A percentile compares a stretch with the other conserved stretches of the same genome.
These are phyloP conservation scores for Thryonomys swinderianus DNA, from an alignment of 2,113 vertebrate genomes.

Conservation along the genomic window DNA sequence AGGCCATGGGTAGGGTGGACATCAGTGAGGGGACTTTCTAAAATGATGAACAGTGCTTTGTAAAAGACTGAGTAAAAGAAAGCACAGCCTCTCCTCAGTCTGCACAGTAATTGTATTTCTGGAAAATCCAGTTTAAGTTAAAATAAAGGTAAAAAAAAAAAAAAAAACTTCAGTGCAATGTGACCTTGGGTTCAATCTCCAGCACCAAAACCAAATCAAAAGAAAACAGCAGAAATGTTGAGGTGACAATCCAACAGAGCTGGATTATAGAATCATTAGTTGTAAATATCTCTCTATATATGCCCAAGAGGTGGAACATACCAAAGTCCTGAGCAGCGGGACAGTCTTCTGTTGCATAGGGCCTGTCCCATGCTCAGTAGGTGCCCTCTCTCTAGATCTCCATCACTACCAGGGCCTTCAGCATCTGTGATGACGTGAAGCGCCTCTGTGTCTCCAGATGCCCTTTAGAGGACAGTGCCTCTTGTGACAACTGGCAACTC, in stretches of 20 bases:
- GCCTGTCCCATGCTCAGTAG: background rate
- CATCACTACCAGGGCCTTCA: background rate
- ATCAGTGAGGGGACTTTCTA: background rate
- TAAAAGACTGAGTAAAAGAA: background rate
- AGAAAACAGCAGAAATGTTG: background rate
- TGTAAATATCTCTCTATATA: background rate
- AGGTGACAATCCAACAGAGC: slow-evolving; percentile 19
- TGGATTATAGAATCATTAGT: background rate
- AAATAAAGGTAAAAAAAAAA: slow-evolving; percentile 30
- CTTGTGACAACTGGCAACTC: background rate
- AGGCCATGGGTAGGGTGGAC: rapidly evolving
- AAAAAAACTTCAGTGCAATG: background rate
- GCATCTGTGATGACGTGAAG: background rate
- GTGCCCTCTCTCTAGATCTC: background rate
- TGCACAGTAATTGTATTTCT: background rate
- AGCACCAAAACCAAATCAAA: background rate
- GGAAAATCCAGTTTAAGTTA: slow-evolving; percentile 25
- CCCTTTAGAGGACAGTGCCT: background rate
- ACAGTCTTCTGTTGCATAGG: background rate
- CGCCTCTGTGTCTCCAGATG: background rate
- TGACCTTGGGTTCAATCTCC: background rate
- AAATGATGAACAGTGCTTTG: background rate
- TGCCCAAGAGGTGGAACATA: background rate
- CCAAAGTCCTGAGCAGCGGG: background rate
- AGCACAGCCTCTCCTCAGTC: background rate